Evolutionary conservation across 2,113 vertebrate species (phyloP), one percentile per base, ranked within the genome.

Genomic region (Eretmochelys imbricata): DNA sequence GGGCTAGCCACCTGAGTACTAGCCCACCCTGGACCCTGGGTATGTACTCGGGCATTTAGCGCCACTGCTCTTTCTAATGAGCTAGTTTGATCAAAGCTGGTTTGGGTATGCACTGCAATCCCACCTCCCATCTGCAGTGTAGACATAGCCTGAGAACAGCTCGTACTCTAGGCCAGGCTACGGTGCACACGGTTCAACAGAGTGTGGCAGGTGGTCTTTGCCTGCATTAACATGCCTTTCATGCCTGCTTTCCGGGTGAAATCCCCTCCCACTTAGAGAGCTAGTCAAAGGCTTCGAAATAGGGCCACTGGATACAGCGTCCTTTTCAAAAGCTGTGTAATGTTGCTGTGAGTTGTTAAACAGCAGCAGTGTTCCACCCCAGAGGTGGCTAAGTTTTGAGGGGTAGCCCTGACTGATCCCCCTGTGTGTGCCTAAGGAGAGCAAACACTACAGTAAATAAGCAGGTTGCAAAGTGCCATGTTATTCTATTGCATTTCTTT

Each of bases 331-430:
- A 78, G 24, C 24, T 25, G 42, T 4, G 25, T 48, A 27, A 13
- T 16, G 38, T 78, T 24, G 48, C 35, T 1, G 4, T 55, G 81
- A 55, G 84, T 22, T 20, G 80, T 59, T 25, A 31, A 85, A 46
- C 27, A 10, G 35, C 42, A 65, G 72, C 10, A 5, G 35, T 57
- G 50, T 49, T 19, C 57, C 5, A 0, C 0, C 7, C 10, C 8
- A n/a, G 65, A 31, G 25, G 31, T 49, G 78, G 29, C 78, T 29
- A 48, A 16, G 2, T 78, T 48, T 27, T 27, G 16, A 27, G 24
- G 38, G 24, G 24, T 48, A 46, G 42, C 42, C 57, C 57, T 14
- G 24, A 14, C 11, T 6, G 42, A 78, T 78, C 24, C 75, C 42
- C 6, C 22, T 3, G 46, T 16, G 75, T 78, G 25, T 27, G 25